These are phyloP conservation scores for Aramus guarauna DNA, from an alignment of 2,113 vertebrate species.

Conservation along the genomic window DNA sequence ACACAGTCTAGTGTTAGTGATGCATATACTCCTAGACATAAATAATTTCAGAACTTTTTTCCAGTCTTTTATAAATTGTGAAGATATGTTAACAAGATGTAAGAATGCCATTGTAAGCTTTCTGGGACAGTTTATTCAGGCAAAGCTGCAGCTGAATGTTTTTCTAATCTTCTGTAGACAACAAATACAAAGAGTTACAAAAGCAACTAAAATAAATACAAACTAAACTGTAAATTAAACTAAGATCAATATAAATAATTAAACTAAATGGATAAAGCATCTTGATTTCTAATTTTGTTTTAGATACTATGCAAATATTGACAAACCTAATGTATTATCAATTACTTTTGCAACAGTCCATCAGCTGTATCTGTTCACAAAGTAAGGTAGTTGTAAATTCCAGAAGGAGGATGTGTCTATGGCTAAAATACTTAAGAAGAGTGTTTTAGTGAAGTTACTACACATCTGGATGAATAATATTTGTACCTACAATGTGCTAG, in stretches of 20 bases:
- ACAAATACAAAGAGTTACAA: neutral
- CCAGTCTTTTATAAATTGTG: neutral
- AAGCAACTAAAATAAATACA: neutral
- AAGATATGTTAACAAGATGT: neutral
- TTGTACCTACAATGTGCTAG: neutral
- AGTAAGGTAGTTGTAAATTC: neutral
- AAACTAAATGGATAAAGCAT: neutral
- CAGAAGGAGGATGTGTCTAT: neutral
- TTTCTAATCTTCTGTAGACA: neutral
- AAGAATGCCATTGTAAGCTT: neutral
- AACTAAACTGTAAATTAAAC: neutral
- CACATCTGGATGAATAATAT: neutral
- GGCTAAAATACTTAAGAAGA: neutral
- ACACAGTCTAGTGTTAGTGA: neutral
- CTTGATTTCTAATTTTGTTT: neutral
- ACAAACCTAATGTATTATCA: neutral
- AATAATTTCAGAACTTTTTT: neutral
- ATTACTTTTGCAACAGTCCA: neutral
- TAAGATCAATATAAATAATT: neutral
- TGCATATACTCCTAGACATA: neutral
- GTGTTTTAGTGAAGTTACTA: conserved; percentile 12
- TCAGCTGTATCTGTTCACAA: neutral
- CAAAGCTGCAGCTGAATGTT: neutral
- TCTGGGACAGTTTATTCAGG: neutral
- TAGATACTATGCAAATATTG: neutral